phyloP scores from a whole-genome alignment of 2,888 invertebrate species.

The Pelosia muscerda region DNA sequence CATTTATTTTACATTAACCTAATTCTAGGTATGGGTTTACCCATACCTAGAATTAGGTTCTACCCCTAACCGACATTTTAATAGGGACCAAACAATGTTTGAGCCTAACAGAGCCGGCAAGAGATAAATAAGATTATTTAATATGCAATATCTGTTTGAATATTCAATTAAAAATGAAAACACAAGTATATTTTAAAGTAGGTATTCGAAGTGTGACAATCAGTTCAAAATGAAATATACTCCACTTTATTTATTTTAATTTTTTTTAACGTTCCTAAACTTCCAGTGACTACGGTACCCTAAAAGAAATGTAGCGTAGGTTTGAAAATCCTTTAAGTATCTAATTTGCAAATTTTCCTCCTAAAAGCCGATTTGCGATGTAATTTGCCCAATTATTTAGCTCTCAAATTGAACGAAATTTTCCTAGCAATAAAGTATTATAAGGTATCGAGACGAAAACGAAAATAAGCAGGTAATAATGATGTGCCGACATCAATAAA shows the following conservation, averaged over 20 bases:
- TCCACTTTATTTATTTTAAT: background rate
- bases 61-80: too few relatives aligned
- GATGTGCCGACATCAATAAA: slow-evolving; percentile 71
- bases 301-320: slow-evolving; percentile 45
- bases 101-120: too few relatives aligned
- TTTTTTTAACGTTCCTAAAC: background rate
- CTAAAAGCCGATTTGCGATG: slow-evolving; percentile 74
- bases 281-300: slow-evolving; percentile 18
- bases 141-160: too few relatives aligned
- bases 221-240: too few relatives aligned
- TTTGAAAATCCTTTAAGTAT: slow-evolving; percentile 75
- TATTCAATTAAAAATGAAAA: too few relatives aligned
- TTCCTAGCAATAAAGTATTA: slow-evolving; percentile 70
- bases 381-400: slow-evolving; percentile 80
- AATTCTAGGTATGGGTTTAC: too few relatives aligned
- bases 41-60: too few relatives aligned
- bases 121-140: too few relatives aligned
- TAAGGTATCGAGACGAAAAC: slow-evolving; percentile 65
- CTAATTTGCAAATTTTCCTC: slow-evolving; percentile 76
- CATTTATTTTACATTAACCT: too few relatives aligned
- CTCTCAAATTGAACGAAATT: slow-evolving; percentile 75
- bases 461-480: slow-evolving; percentile 79
- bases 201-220: too few relatives aligned
- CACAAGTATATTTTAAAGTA: too few relatives aligned
- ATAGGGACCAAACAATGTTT: too few relatives aligned